These are phyloP conservation scores for Calycopis cecrops DNA, from an alignment of 1,140 invertebrate genomes.

Conservation along the genomic window DNA sequence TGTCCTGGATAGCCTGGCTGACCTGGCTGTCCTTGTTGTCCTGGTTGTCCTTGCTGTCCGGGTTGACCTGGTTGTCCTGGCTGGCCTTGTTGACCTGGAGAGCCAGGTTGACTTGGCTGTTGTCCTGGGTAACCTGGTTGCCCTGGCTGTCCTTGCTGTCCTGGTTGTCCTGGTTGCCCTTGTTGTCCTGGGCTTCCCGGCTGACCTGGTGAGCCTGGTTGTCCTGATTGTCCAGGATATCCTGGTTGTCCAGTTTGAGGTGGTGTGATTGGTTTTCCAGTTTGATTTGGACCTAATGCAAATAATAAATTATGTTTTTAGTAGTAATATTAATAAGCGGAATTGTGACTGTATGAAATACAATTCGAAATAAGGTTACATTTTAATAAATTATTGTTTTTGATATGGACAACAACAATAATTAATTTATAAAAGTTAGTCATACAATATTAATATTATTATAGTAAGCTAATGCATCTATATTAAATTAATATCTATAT, in stretches of 20 bases:
- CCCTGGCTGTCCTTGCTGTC: conserved; percentile 23
- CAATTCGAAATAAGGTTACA: too few species aligned
- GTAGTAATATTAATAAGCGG: too few species aligned
- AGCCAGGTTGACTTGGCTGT: conserved; percentile 26
- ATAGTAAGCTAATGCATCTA: too few species aligned
- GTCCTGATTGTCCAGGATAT: conserved; percentile 24
- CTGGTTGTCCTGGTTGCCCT: conserved; percentile 21
- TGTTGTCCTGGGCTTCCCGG: conserved; percentile 26
- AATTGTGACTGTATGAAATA: too few species aligned
- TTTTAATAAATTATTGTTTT: too few species aligned
- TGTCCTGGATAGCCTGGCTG: conserved; percentile 27
- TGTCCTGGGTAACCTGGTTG: conserved; percentile 24
- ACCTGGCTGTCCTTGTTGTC: conserved; percentile 25
- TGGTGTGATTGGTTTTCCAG: too few species aligned
- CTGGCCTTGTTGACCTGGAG: conserved; percentile 22
- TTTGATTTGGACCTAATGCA: too few species aligned
- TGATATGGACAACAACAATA: too few species aligned
- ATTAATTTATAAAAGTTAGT: too few species aligned
- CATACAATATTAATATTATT: too few species aligned
- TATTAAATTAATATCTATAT: too few species aligned
- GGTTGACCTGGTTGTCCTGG: conserved; percentile 22
- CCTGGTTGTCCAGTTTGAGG: conserved; percentile 25
- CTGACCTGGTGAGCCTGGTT: conserved; percentile 26
- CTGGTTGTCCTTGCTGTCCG: conserved; percentile 24
- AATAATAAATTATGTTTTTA: too few species aligned